These are phyloP conservation scores for Drosophila birchii DNA, from an alignment of 2,888 invertebrate genomes.

Conservation along the genomic window DNA sequence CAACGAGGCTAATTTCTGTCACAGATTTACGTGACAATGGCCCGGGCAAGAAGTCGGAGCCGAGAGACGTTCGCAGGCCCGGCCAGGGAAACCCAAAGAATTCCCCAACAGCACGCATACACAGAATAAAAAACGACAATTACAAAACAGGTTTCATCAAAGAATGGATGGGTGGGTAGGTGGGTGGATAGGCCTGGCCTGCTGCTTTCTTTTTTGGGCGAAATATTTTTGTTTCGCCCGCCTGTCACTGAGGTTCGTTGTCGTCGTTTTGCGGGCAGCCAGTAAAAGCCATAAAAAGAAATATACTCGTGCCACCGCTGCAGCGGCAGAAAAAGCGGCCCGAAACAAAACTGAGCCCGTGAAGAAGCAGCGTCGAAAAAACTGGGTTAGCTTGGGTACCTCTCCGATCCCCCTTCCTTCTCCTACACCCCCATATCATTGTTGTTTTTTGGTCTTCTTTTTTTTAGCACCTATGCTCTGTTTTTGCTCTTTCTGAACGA, in stretches of 20 bases:
- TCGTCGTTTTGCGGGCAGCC: conserved; percentile 74
- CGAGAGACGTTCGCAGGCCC: conserved; percentile 1
- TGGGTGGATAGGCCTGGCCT: conserved; percentile 6
- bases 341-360: conserved; percentile 57
- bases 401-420: background rate
- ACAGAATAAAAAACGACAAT: conserved; percentile 69
- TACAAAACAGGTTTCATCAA: conserved; percentile 72
- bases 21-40: conserved; percentile 80
- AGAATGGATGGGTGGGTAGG: background rate
- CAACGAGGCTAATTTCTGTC: conserved; percentile 81
- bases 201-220: conserved; percentile 42
- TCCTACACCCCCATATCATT: conserved; percentile 39
- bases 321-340: conserved; percentile 38
- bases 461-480: conserved; percentile 55
- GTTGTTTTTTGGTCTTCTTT: conserved; percentile 30
- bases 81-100: conserved; percentile 39
- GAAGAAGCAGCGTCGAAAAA: conserved; percentile 60
- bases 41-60: conserved; percentile 46
- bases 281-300: conserved; percentile 72
- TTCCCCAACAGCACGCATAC: conserved; percentile 45
- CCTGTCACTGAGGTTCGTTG: conserved; percentile 43
- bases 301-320: conserved; percentile 52
- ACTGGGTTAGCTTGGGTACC: conserved; percentile 67
- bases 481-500: conserved; percentile 55
- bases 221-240: conserved; percentile 34